Evolutionary conservation across 1,140 invertebrate species (phyloP).

Genomic region (Plectus sambesii): DNA sequence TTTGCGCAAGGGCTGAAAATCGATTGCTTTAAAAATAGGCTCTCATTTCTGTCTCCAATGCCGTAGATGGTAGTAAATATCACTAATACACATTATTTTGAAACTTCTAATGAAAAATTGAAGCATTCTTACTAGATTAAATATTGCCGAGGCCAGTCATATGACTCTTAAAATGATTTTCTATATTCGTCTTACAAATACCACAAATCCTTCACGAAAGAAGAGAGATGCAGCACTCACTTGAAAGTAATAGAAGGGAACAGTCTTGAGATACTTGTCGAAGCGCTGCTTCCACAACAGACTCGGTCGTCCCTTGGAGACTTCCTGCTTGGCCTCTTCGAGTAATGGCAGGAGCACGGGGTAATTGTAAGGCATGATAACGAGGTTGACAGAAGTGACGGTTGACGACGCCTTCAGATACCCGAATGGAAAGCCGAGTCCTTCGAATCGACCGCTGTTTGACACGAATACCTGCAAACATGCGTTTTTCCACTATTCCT

Average conservation of each 20-base stretch:
- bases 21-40: slow-evolving; percentile 12
- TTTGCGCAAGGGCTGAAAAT: slow-evolving; percentile 66
- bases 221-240: slow-evolving; percentile 55
- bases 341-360: slow-evolving; percentile 79
- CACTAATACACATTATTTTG: too few species aligned
- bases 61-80: too few species aligned
- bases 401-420: slow-evolving; percentile 94
- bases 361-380: slow-evolving; percentile 98
- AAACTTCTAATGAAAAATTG: too few species aligned
- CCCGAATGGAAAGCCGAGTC: slow-evolving; percentile 79
- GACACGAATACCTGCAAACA: slow-evolving; percentile 68
- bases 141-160: too few species aligned
- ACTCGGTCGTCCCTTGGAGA: slow-evolving; percentile 69
- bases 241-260: slow-evolving; percentile 87
- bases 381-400: slow-evolving; percentile 82
- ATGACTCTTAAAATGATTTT: too few species aligned
- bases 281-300: slow-evolving; percentile 67
- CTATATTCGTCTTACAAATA: too few species aligned
- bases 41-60: too few species aligned
- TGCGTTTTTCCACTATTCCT: too few species aligned
- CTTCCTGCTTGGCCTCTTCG: slow-evolving; percentile 69
- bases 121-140: too few species aligned
- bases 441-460: slow-evolving; percentile 67
- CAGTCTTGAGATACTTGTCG: slow-evolving; percentile 79
- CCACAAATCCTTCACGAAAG: too few species aligned